Base-by-base conservation (phyloP, 2,888 invertebrate genomes). In the Bibio marci region DNA sequence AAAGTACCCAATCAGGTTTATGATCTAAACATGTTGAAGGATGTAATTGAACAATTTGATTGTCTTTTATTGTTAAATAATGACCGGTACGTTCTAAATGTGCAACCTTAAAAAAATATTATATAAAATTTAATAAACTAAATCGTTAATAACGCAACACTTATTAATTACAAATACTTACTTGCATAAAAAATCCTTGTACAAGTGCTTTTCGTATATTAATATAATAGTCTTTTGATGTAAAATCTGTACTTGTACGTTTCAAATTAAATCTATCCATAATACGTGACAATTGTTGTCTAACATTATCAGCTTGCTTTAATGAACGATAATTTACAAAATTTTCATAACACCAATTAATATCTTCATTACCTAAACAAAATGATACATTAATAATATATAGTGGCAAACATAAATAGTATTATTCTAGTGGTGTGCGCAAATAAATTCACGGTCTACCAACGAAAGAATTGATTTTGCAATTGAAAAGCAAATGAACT, bases 181-280 rank as follows among this genome's bases (percentile, higher is more conserved):
- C 95, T 78, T 98, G 98, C 98, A 98, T 98, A 58, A 99, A 99
- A 65, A 95, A 98, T 40, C 98, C 98, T 49, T 94, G 83, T 14
- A 98, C 95, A 25, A 99, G 72, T 0, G 98, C 95, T 67, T 97
- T 98, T 46, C 98, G 72, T 53, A 99, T 99, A 61, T 98, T 98
- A 38, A 95, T 78, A 61, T 99, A 99, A 59, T 99, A 99, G 62
- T 98, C 97, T 63, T 92, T 85, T 43, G 92, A 92, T 33, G 91
- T 92, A 62, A 99, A 99, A 51, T 98, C 95, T 14, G 98, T 98
- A 44, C 95, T 95, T 6, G 91, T 87, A 43, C 94, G 69, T 57
- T 87, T 86, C 50, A 97, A 66, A 57, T 76, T 82, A 60, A 97
- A 95, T 49, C 94, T 75, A 62, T 99, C 98, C 98, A 99, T 99